These are phyloP conservation scores for Galerucella calmariensis DNA, from an alignment of 2,888 invertebrate genomes.

Conservation along the genomic window DNA sequence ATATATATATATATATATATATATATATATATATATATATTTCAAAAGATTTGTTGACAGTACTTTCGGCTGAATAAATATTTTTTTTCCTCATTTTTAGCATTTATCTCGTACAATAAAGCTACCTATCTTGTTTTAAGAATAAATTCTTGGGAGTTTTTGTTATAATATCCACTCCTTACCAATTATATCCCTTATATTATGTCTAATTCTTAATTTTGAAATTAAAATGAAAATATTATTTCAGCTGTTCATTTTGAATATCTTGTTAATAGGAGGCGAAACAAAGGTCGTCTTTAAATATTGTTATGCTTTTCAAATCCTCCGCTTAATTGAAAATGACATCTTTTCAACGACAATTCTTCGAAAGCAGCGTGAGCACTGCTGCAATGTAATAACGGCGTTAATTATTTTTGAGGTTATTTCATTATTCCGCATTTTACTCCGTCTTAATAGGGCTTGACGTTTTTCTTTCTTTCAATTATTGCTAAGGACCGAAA, in stretches of 20 bases:
- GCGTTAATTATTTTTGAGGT: slow-evolving; percentile 45
- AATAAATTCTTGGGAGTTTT: background rate
- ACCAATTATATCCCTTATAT: background rate
- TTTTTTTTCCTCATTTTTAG: too few species aligned
- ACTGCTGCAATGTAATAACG: slow-evolving; percentile 42
- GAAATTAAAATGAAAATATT: slow-evolving; percentile 18
- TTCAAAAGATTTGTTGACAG: too few species aligned
- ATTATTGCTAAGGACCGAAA: slow-evolving; percentile 25
- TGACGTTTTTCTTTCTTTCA: slow-evolving; percentile 41
- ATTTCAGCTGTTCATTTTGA: slow-evolving; percentile 21
- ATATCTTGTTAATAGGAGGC: slow-evolving; percentile 25
- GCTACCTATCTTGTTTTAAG: too few species aligned
- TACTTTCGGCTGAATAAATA: too few species aligned
- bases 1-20: too few species aligned
- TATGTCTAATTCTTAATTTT: background rate
- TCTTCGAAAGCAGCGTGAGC: slow-evolving; percentile 38
- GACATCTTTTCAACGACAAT: slow-evolving; percentile 38
- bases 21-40: too few species aligned
- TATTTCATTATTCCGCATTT: slow-evolving; percentile 44
- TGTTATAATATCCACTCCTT: background rate
- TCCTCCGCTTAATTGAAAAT: slow-evolving; percentile 41
- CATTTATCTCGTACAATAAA: too few species aligned
- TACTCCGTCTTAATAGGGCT: slow-evolving; percentile 38
- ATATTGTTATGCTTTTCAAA: slow-evolving; percentile 35
- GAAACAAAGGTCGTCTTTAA: slow-evolving; percentile 33